Evolutionary conservation across 1,140 invertebrate species (phyloP).

Genomic region (Megalonaias nervosa): DNA sequence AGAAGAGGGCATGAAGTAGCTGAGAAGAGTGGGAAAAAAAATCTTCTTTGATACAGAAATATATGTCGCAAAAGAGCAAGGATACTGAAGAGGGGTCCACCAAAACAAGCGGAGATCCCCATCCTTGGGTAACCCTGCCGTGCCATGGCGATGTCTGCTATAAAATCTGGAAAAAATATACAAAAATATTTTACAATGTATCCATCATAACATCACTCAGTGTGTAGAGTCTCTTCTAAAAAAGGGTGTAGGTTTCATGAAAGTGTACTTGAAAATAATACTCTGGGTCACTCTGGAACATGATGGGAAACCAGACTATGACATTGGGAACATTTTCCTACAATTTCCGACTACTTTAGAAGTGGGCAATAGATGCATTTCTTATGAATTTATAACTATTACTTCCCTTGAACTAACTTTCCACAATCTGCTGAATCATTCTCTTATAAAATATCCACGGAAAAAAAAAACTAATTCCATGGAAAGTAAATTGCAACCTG

Average conservation of each 20-base stretch:
- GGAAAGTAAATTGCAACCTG: too few relatives aligned
- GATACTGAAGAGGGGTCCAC: conserved; percentile 81
- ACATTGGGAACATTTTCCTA: background rate
- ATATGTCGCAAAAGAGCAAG: conserved; percentile 41
- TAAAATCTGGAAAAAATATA: conserved; percentile 74
- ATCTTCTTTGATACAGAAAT: too few relatives aligned
- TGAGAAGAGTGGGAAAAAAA: too few relatives aligned
- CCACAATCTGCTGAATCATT: too few relatives aligned
- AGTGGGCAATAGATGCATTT: too few relatives aligned
- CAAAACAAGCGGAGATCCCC: conserved; percentile 82
- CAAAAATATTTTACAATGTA: background rate
- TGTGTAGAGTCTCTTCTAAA: background rate
- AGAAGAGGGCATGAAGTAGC: too few relatives aligned
- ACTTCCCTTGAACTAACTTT: too few relatives aligned
- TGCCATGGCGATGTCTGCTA: conserved; percentile 79
- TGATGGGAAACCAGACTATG: background rate
- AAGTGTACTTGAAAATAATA: background rate
- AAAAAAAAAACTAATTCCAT: too few relatives aligned
- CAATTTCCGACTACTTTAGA: background rate
- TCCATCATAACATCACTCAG: background rate
- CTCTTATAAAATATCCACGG: too few relatives aligned
- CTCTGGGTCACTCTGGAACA: background rate
- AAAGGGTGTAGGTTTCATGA: too few relatives aligned
- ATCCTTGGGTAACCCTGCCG: conserved; percentile 79
- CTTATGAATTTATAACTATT: too few relatives aligned